A percentile compares a stretch with the other conserved stretches of the same genome.
phyloP scores from a whole-genome alignment of 2,797 vertebrate species.

The Okamejei kenojei region DNA sequence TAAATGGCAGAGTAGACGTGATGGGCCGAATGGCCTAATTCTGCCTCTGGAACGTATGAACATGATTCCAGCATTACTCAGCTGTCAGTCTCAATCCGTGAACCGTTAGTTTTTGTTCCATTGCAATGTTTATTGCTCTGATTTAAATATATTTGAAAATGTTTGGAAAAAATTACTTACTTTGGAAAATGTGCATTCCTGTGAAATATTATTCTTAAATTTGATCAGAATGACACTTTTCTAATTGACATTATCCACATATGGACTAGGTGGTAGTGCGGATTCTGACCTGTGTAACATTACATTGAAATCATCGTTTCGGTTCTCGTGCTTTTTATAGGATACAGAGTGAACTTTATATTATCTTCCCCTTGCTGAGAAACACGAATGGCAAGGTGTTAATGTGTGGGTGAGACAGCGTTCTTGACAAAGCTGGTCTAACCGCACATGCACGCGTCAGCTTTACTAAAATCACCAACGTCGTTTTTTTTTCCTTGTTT shows the following conservation, averaged over 20 bases:
- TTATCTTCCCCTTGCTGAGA: background rate
- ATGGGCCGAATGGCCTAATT: too few species aligned
- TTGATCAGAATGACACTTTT: background rate
- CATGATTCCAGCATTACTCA: background rate
- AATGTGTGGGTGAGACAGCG: constrained; percentile 26
- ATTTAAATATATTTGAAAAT: background rate
- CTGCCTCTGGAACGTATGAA: too few species aligned
- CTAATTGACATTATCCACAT: background rate
- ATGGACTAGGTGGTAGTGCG: background rate
- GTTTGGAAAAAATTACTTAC: background rate
- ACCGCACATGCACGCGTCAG: background rate
- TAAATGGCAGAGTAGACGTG: too few species aligned
- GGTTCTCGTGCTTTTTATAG: background rate
- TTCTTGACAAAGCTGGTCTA: constrained; percentile 3
- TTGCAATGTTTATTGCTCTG: background rate
- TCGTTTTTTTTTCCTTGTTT: background rate
- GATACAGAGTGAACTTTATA: background rate
- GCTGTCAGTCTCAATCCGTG: background rate
- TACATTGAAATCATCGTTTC: background rate
- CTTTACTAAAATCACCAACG: background rate
- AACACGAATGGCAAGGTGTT: background rate
- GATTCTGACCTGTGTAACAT: background rate
- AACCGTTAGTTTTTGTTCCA: background rate
- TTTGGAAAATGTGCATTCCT: background rate
- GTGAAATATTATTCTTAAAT: background rate